Evolutionary conservation across 1,140 invertebrate genomes (phyloP), one percentile per base, ranked within the genome.

Genomic region (Drosophila oshimai): DNA sequence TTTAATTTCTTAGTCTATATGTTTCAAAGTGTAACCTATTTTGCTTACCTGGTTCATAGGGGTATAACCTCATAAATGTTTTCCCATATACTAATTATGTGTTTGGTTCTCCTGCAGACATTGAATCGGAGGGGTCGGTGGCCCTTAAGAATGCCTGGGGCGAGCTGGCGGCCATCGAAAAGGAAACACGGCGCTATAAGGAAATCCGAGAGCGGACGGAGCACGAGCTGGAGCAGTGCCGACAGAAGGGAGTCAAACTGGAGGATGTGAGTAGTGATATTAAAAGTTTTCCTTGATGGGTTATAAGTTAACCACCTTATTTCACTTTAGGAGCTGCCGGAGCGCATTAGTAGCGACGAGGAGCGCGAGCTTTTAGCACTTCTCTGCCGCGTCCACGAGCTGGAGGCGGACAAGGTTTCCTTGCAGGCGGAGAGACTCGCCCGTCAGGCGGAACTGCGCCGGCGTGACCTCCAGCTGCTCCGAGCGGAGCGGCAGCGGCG

Each of bases 361-460:
- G 97, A 98, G 90, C 93, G 95, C 37, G 97, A 98, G 77, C 93
- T 98, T n/a, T 44, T 90, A 33, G 94, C 95, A 7, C 91, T 98
- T 15, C 94, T 98, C 77, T 96, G 96, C 80, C 93, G 96, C 67
- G 95, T 98, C 4, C 97, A 98, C 88, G 96, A 98, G 91, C 91
- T 98, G 22, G 97, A 98, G 92, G 97, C 97, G 0, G 96, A 98
- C 88, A 98, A 97, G 91, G 83, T 87, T 1, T 97, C 97, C 74
- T 92, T 98, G 60, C 96, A 98, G 91, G 96, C 96, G 6, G 95
- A 97, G 79, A 93, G 96, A 49, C 91, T 98, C 24, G 94, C 97
- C 4, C 93, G 96, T 24, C 95, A 97, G 74, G 96, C 97, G 68
- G 97, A 98, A 90, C 92, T 98, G 10, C 93, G 96, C 34, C 92